Conservation (phyloP, 2,888 invertebrate genomes). For the Chromoteleia sp. region DNA sequence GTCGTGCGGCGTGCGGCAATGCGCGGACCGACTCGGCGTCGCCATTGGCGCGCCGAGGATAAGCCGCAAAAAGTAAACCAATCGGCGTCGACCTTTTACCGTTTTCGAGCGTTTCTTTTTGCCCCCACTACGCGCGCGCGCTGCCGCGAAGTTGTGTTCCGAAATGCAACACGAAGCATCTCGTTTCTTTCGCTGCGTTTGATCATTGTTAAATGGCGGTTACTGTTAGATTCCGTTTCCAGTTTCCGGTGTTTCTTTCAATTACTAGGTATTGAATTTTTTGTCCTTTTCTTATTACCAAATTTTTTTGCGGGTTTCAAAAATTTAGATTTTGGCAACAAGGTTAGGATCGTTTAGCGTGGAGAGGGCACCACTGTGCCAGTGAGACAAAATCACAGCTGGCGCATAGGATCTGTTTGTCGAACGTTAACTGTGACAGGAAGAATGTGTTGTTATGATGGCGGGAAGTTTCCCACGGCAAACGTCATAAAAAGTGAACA, state of each 20-base stretch:
- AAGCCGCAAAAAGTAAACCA: conserved; percentile 87
- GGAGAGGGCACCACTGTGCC: conserved; percentile 73
- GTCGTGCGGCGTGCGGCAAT: conserved; percentile 87
- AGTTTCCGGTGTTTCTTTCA: too few species aligned
- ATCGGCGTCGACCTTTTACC: conserved; percentile 84
- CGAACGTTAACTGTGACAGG: conserved; percentile 17
- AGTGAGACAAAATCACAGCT: not conserved
- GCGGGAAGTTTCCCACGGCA: conserved; percentile 19
- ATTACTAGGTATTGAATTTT: too few species aligned
- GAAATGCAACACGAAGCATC: conserved; percentile 12
- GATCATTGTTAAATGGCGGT: too few species aligned
- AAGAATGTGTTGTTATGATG: conserved; percentile 16
- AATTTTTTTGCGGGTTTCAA: too few species aligned
- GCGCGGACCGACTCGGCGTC: conserved; percentile 83
- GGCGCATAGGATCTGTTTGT: conserved; percentile 15
- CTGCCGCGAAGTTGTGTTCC: conserved; percentile 48
- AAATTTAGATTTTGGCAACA: too few species aligned
- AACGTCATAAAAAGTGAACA: not conserved
- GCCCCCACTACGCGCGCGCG: conserved; percentile 74
- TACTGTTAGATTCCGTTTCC: too few species aligned
- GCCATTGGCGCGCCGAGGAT: conserved; percentile 87
- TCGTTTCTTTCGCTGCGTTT: too few species aligned
- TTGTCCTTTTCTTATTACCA: too few species aligned
- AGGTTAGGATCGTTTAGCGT: conserved; percentile 59
- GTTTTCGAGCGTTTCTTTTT: conserved; percentile 86